These are phyloP conservation scores for Synanthedon vespiformis DNA, from an alignment of 2,888 invertebrate species.

Conservation along the genomic window DNA sequence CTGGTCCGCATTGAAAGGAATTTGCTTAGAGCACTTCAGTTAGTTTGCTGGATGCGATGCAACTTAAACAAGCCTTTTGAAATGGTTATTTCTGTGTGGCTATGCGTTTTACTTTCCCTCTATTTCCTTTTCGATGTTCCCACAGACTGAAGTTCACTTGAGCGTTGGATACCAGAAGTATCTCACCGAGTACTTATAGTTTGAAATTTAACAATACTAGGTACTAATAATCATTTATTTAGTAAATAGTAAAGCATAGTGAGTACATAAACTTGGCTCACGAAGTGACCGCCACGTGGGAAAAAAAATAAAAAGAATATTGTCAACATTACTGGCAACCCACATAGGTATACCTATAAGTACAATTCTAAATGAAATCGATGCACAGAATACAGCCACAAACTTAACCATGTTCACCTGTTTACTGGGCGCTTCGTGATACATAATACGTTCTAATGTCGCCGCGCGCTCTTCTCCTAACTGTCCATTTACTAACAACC, in stretches of 20 bases:
- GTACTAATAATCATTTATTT: neutral
- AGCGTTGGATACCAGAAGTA: no score
- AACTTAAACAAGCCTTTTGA: neutral
- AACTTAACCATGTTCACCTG: neutral
- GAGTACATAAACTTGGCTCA: neutral
- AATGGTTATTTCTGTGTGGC: constrained; percentile 1
- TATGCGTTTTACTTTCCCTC: neutral
- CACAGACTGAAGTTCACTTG: no score
- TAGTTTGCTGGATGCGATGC: neutral
- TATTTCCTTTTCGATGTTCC: neutral
- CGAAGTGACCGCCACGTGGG: no score
- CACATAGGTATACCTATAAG: no score
- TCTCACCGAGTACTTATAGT: no score
- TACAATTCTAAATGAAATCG: no score
- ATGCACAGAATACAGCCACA: no score
- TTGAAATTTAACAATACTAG: neutral
- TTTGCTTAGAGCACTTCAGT: neutral
- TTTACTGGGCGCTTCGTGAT: neutral
- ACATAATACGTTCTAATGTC: neutral
- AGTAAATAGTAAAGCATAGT: neutral
- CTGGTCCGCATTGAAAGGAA: neutral
- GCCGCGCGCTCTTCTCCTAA: neutral
- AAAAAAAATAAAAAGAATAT: no score
- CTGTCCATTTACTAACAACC: neutral
- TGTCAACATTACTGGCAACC: no score